Evolutionary conservation across 2,113 vertebrate genomes (phyloP), one percentile per base, ranked within the genome.

Genomic region (Cyanoderma ruficeps): DNA sequence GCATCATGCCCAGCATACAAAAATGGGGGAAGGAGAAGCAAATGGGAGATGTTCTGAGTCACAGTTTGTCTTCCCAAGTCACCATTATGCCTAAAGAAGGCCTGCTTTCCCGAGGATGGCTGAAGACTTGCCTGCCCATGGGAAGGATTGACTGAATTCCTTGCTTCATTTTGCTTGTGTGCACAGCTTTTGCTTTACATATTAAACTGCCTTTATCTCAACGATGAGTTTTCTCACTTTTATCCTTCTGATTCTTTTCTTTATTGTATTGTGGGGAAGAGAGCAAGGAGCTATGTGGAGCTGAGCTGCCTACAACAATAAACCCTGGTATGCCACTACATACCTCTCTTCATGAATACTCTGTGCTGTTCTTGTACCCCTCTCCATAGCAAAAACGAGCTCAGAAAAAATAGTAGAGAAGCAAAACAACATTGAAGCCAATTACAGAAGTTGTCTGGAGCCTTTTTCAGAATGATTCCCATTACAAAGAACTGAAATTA

Each of bases 11-110:
- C 49, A 44, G 37, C 6, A 50, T 14, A 10, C 30, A 76, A 41
- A 76, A 13, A 41, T 35, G 23, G 9, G 12, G 15, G 11, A 55
- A 78, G 25, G 23, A 68, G 33, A 4, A 68, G 44, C 16, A 60
- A 70, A 15, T 42, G 35, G 10, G 15, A 22, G 60, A 47, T 0
- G 0, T 31, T 72, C 2, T 2, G n/a, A 55, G 46, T 9, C 7
- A 11, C 9, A 17, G 1, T 60, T 86, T 68, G 31, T n/a, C 67
- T 76, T 86, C 33, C 27, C 18, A 71, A 47, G 20, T 76, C 21
- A 49, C 5, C 0, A 1, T 22, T 24, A 61, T 0, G 0, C 0
- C 2, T 44, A 25, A 31, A 28, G 13, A 13, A 79, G 19, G 23
- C 27, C 30, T 19, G 35, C 11, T 56, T 22, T 60, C 31, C 72